phyloP scores from a whole-genome alignment of 2,113 vertebrate genomes.

The Phalacrocorax aristotelis region DNA sequence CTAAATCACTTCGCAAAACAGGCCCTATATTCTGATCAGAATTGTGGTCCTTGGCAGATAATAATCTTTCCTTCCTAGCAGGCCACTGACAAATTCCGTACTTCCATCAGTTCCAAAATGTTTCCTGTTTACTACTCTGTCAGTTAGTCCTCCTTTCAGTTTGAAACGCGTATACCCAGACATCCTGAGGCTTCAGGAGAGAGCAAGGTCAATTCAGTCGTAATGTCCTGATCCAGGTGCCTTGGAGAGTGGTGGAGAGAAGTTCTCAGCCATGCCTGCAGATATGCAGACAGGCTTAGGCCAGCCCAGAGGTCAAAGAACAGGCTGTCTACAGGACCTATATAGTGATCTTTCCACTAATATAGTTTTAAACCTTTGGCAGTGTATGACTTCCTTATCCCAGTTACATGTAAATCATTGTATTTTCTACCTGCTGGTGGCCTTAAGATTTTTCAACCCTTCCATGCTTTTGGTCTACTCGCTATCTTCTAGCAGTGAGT shows the following conservation, averaged over 20 bases:
- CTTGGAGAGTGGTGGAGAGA: background rate
- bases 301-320: background rate
- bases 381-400: background rate
- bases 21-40: background rate
- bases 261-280: background rate
- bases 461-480: background rate
- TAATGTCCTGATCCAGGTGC: background rate
- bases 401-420: background rate
- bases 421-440: fast-evolving
- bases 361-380: background rate
- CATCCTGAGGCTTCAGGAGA: background rate
- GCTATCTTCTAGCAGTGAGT: background rate
- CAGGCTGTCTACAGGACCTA: background rate
- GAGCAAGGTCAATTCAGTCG: background rate
- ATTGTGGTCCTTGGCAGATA: background rate
- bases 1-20: background rate
- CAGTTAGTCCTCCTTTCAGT: background rate
- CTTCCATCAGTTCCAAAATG: background rate
- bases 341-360: background rate
- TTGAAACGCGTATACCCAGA: background rate
- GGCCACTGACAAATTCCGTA: background rate
- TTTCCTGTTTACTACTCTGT: background rate
- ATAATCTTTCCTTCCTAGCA: background rate
- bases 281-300: background rate
- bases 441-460: background rate